Base-by-base conservation (phyloP, 2,113 vertebrate species). In the Gopherus flavomarginatus region DNA sequence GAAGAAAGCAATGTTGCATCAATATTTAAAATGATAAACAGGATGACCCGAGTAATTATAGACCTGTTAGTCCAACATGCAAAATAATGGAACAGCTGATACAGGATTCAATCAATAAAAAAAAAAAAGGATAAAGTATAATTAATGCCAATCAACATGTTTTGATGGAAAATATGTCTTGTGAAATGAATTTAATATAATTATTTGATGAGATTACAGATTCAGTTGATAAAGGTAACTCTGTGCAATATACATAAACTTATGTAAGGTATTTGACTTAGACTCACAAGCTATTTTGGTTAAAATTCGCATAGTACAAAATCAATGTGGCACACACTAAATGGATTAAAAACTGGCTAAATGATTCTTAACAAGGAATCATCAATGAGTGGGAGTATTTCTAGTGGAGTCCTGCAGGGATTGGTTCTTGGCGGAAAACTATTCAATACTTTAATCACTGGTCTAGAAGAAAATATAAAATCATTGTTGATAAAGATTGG, bases 331-430 rank as follows among this genome's bases (percentile, higher is more conserved):
- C 59, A 62, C 27, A 62, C 59, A 31, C 59, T 59, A 62, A 72
- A n/a, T 35, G n/a, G n/a, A 72, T 85, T 87, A 89, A 96, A 95
- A 92, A 83, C 83, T 85, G 90, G 27, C n/a, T 65, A 80, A 59
- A 9, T 83, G 2, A 91, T 78, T 92, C 62, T n/a, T 93, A 90
- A 80, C 56, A 3, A 92, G 78, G 90, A 90, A 31, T 31, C 42
- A 79, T 65, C 57, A 93, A 57, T 57, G 5, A 21, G 11, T 83
- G 42, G 93, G 8, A 78, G 16, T 14, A 52, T 81, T 81, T 90
- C 57, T 83, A 77, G 53, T 10, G 27, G 47, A 47, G 78, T 53
- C 65, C 42, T 88, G 90, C 49, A 72, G 26, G 65, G 42, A 81
- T 47, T 84, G n/a, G 24, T 49, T 69, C 29, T 83, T n/a, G 81